phyloP scores from a whole-genome alignment of 2,797 vertebrate genomes.

The Pipistrellus nathusii region DNA sequence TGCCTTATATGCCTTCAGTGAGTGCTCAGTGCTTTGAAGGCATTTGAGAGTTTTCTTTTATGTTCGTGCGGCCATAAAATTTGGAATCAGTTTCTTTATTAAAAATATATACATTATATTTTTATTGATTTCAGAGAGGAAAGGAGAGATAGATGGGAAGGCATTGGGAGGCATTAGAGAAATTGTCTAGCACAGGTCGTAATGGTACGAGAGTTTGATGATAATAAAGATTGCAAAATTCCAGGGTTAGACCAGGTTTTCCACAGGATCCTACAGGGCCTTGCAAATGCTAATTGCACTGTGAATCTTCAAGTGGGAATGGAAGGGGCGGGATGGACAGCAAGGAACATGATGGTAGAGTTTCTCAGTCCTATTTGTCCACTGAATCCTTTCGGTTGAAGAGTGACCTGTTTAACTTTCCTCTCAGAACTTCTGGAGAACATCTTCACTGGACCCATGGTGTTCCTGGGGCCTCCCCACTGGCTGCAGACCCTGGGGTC shows the following conservation, averaged over 20 bases:
- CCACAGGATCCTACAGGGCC: not conserved
- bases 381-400: not conserved
- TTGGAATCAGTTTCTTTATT: not conserved
- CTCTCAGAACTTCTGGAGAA: not conserved
- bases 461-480: not conserved
- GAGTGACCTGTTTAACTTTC: not conserved
- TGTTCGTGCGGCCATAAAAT: not conserved
- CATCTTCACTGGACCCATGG: not conserved
- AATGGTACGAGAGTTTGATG: not conserved
- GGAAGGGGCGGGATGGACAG: fast-evolving
- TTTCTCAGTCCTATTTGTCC: not conserved
- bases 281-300: not conserved
- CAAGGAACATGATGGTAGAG: no score
- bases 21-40: not conserved
- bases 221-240: not conserved
- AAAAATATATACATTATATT: no score
- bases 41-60: not conserved
- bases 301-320: not conserved
- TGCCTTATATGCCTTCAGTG: not conserved
- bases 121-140: no score
- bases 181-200: not conserved
- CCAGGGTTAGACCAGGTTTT: not conserved
- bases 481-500: not conserved
- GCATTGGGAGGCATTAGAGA: not conserved
- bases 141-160: no score